phyloP scores from a whole-genome alignment of 2,888 invertebrate species.

The Stegana nigrithorax region DNA sequence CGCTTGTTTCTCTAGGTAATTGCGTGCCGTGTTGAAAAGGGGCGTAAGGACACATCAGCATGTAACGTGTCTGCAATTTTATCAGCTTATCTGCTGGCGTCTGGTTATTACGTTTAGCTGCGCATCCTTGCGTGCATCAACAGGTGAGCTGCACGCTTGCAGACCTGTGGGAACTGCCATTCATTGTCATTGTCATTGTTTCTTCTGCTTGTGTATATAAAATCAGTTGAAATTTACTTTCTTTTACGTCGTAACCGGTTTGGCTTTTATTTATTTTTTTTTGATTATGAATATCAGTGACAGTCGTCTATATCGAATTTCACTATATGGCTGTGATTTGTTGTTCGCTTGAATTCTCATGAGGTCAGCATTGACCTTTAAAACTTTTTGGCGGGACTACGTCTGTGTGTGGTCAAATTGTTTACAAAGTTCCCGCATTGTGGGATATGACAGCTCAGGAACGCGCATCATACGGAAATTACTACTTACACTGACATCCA shows the following conservation, averaged over 20 bases:
- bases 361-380: constrained; percentile 21
- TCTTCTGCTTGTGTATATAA: too few relatives aligned
- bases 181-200: constrained; percentile 4
- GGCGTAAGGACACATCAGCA: constrained; percentile 26
- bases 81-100: constrained; percentile 48
- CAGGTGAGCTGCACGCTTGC: constrained; percentile 46
- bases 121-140: constrained; percentile 37
- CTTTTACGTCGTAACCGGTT: too few relatives aligned
- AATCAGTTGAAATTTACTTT: too few relatives aligned
- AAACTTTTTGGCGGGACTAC: neutral
- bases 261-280: neutral
- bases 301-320: constrained; percentile 46
- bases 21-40: constrained; percentile 32
- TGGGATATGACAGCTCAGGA: too few relatives aligned
- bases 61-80: constrained; percentile 48
- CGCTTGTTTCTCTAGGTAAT: too few relatives aligned
- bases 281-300: neutral
- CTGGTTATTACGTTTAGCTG: constrained; percentile 35
- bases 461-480: too few relatives aligned
- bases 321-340: constrained; percentile 55
- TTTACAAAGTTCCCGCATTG: neutral
- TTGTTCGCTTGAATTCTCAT: constrained; percentile 52
- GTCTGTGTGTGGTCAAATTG: neutral
- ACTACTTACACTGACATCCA: too few relatives aligned
- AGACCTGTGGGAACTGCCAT: constrained; percentile 47